Base-by-base conservation (phyloP, 2,888 invertebrate species). In the Lasioglossum calceatum region DNA sequence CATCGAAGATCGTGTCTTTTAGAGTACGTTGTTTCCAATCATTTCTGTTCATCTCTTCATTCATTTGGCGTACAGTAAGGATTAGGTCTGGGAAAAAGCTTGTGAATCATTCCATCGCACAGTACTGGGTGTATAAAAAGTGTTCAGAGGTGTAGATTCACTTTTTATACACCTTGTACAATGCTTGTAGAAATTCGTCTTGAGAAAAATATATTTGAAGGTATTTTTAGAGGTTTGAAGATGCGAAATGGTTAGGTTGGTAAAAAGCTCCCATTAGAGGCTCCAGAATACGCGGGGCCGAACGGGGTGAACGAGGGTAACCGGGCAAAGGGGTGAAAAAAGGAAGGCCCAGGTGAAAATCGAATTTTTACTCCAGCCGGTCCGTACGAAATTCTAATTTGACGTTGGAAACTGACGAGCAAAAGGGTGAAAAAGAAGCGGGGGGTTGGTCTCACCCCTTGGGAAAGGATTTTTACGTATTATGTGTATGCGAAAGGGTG, bases 321-420 rank as follows among this genome's bases (percentile, higher is more conserved):
- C 8, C 39, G 32, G 75, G 61, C 77, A 79, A 85, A 83, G 70
- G 81, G 85, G 81, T 82, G 50, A 54, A 71, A 72, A 74, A 58
- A 73, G 73, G 39, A 54, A 71, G 77, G 77, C 81, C 93, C 94
- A 92, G 93, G 93, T 94, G 94, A 92, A 94, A 95, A 93, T 90
- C 87, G 91, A 93, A 93, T 91, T 93, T 93, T 92, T 87, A 73
- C 23, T 88, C 82, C 92, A 91, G 90, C 91, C 92, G 93, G 89
- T 92, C 91, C 91, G 93, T 92, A 93, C 92, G 87, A 93, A 94
- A 94, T 94, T 94, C 93, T 95, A 94, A 95, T 95, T 94, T 92
- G 93, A 91, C 91, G 93, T 92, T 92, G 82, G 90, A 93, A 94
- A 93, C 92, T 92, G 92, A 91, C 91, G 83, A 82, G 86, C 79